Percentiles rank a stretch among this genome's conserved stretches.
Evolutionary conservation across 2,797 vertebrate species (phyloP).

Genomic region (Sebastiscus tertius): DNA sequence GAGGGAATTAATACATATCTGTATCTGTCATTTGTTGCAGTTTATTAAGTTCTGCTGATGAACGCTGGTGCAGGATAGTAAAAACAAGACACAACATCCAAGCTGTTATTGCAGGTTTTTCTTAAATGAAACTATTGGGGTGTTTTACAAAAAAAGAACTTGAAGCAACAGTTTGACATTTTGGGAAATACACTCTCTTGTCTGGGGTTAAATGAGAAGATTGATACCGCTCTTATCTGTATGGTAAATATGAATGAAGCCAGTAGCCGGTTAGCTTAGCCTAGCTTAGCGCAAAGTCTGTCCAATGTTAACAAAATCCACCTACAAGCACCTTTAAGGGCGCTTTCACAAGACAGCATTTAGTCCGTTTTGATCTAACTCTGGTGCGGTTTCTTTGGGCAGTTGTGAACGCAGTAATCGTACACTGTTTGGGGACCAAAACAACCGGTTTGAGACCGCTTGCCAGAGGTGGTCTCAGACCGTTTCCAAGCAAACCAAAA

Average conservation of each 20-base stretch:
- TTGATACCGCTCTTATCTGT: not conserved
- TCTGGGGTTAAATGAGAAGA: not conserved
- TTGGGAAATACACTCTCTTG: not conserved
- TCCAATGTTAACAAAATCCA: not conserved
- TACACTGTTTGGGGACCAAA: accelerated
- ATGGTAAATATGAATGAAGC: not conserved
- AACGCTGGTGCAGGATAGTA: not conserved
- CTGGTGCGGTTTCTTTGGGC: no score
- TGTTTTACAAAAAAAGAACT: no score
- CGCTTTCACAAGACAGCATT: not conserved
- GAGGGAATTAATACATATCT: not conserved
- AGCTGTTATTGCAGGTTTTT: not conserved
- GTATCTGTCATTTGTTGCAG: not conserved
- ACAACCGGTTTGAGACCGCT: no score
- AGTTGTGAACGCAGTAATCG: accelerated
- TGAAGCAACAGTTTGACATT: not conserved
- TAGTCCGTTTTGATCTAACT: accelerated
- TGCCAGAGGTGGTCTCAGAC: no score
- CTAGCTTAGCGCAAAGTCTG: not conserved
- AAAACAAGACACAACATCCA: not conserved
- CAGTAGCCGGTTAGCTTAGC: not conserved
- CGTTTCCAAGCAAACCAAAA: no score
- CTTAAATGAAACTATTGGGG: not conserved
- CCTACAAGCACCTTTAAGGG: not conserved
- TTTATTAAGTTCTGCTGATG: not conserved